phyloP scores from a whole-genome alignment of 1,140 invertebrate species.

The Meloidogyne floridensis region DNA sequence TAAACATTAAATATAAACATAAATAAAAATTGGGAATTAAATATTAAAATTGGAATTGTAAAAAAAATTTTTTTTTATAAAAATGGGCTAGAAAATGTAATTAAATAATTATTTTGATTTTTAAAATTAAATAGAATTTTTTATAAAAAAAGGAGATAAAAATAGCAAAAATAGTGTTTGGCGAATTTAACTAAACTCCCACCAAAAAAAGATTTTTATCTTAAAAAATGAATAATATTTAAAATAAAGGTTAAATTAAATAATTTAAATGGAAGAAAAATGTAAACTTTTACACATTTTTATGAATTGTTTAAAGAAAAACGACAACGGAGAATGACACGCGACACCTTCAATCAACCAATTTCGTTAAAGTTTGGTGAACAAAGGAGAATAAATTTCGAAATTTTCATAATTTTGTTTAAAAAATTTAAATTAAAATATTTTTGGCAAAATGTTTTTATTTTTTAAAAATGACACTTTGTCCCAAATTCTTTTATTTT shows the following conservation, averaged over 20 bases:
- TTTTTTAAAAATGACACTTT: neutral
- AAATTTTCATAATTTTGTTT: neutral
- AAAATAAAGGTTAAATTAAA: slow-evolving; percentile 2
- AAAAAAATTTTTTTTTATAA: too few species aligned
- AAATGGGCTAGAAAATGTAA: too few species aligned
- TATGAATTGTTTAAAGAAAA: neutral
- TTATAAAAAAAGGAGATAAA: too few species aligned
- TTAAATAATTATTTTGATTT: too few species aligned
- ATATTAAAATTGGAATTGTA: too few species aligned
- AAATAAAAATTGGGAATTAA: neutral
- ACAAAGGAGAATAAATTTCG: neutral
- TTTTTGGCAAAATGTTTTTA: slow-evolving; percentile 6
- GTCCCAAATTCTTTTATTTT: neutral
- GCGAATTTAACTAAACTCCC: too few species aligned
- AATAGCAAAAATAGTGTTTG: too few species aligned
- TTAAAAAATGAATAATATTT: neutral
- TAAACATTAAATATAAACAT: neutral
- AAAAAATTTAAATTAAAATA: neutral
- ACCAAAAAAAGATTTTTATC: neutral
- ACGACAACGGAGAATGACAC: neutral
- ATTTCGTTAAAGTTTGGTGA: neutral
- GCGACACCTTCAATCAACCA: neutral
- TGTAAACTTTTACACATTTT: neutral
- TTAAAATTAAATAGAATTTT: too few species aligned
- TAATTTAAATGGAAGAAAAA: neutral